Evolutionary conservation across 2,113 vertebrate genomes (phyloP), one percentile per base, ranked within the genome.

Genomic region (Callospermophilus lateralis): DNA sequence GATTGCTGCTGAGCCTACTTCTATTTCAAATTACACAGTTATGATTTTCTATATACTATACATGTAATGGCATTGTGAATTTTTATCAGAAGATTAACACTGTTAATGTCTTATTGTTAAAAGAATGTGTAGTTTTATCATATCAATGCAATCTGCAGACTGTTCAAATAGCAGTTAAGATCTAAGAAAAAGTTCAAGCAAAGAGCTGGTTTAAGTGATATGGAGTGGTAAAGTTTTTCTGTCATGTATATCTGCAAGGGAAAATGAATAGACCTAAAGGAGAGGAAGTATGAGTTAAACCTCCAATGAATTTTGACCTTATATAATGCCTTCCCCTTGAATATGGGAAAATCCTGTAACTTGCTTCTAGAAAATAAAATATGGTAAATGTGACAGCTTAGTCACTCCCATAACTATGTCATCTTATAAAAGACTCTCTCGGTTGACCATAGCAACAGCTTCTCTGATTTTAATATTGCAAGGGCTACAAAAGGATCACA

Each of bases 1-100:
- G 28, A 74, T 51, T 72, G 24, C 11, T 72, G 37, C 32, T 72
- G 24, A 87, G 65, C 7, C 34, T n/a, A 39, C 48, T 96, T 81
- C 51, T 84, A 48, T 88, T 79, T 90, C 87, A 84, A 90, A 74
- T 70, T 73, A 63, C 19, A 63, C 32, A 90, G 42, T 63, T 84
- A 28, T 16, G 39, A 84, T 67, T 94, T 94, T 86, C 74, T 73
- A 39, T 30, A 6, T 65, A 13, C 53, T 19, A 67, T 34, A 22
- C 32, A 72, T 76, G 65, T 34, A 9, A n/a, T 84, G 74, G 11
- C 20, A 63, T 19, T 78, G 37, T 26, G 39, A 73, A 87, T 53
- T 96, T 83, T 73, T n/a, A 74, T 32, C 20, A 26, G 13, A 61
- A 3, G 53, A 79, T 84, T 86, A 96, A 70, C 34, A 92, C 12